Percentiles rank a stretch among this genome's conserved stretches.
These are phyloP conservation scores for Anastatus disparis DNA, from an alignment of 1,140 invertebrate genomes.

Conservation along the genomic window DNA sequence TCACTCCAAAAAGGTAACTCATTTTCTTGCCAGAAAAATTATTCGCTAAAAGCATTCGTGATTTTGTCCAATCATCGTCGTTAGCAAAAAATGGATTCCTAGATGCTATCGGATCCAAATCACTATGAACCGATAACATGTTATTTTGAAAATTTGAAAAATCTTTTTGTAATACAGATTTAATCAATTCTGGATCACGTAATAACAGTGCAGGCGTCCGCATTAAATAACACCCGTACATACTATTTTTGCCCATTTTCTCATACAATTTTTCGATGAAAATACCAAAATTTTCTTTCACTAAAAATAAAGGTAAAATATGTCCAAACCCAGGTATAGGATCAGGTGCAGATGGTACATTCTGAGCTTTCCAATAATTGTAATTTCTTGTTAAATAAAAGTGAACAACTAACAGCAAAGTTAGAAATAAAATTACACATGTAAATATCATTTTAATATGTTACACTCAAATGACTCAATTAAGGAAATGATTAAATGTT, in stretches of 20 bases:
- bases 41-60: conserved; percentile 33
- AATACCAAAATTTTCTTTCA: conserved; percentile 29
- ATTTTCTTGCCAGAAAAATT: conserved; percentile 45
- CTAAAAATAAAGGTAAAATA: conserved; percentile 28
- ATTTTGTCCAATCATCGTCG: conserved; percentile 42
- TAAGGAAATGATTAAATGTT: no score
- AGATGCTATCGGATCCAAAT: conserved; percentile 45
- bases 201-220: conserved; percentile 48
- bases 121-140: background rate
- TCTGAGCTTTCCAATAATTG: conserved; percentile 62
- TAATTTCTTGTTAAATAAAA: conserved; percentile 45
- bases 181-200: conserved; percentile 53
- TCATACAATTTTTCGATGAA: conserved; percentile 43
- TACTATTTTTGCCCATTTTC: conserved; percentile 27
- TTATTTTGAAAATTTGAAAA: conserved; percentile 52
- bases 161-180: conserved; percentile 51
- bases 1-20: conserved; percentile 17
- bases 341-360: conserved; percentile 56
- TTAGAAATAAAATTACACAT: no score
- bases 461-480: no score
- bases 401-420: background rate
- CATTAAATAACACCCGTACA: conserved; percentile 51
- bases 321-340: conserved; percentile 50
- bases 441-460: no score
- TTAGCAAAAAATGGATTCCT: conserved; percentile 52